Base-by-base conservation (phyloP, 2,113 vertebrate genomes). In the Turdus rufiventris region DNA sequence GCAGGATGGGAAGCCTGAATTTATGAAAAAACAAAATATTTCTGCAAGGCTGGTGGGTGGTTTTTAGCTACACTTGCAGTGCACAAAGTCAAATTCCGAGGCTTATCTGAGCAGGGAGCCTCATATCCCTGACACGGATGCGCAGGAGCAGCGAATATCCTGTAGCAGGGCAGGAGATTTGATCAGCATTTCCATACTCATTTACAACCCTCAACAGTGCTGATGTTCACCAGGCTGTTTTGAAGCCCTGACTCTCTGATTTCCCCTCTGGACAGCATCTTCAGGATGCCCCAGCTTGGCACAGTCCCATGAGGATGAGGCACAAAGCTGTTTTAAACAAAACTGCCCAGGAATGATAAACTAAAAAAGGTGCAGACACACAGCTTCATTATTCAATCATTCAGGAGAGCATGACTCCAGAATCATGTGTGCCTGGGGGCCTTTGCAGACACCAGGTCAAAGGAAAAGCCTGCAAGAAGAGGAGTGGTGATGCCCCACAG, bases 271-370 rank as follows among this genome's bases (percentile, higher is more conserved):
- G 58, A 42, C 18, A 66, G 50, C 45, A 77, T 5, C 23, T 23
- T 29, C 33, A 66, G 33, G 26, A 18, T 26, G 15, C 12, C 20
- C 8, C 36, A 10, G 75, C 25, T 16, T 67, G 8, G 50, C 54
- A 48, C 31, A 26, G 40, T 6, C 12, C n/a, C 1, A 0, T 1
- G 33, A 0, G 5, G 42, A 28, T 3, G 4, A 50, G 8, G 42
- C 23, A 23, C n/a, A 42, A 7, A 31, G 12, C 14, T 8, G 25
- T 14, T 68, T 25, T 38, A 33, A 51, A 54, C 20, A 31, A 13
- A 54, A 18, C 34, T 12, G 54, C 68, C 42, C 12, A 10, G 6
- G 9, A 79, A 23, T 3, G 18, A 10, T 1, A 0, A 0, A 18
- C 33, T 67, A 9, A 34, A 57, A 67, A 68, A 67, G 56, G 34